Evolutionary conservation across 2,113 vertebrate genomes (phyloP).

Genomic region (Origma solitaria): DNA sequence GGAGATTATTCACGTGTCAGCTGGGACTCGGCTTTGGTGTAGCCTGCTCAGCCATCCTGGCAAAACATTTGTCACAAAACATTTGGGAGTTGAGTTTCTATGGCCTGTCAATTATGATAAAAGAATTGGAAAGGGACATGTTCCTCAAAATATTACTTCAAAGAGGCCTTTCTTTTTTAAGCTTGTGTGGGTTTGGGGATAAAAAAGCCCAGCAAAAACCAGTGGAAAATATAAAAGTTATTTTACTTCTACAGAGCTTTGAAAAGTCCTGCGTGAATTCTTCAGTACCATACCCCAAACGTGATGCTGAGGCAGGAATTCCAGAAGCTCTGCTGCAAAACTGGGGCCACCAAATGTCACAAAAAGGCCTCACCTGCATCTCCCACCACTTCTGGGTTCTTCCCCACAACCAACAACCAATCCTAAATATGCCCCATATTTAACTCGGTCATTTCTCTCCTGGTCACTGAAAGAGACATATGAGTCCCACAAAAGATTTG

Average conservation of each 20-base stretch:
- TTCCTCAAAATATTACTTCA: not conserved
- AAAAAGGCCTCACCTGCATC: not conserved
- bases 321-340: not conserved
- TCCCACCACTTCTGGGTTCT: not conserved
- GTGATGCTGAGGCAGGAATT: accelerated
- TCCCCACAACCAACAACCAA: not conserved
- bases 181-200: not conserved
- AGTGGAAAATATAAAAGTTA: not conserved
- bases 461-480: not conserved
- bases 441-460: not conserved
- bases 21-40: constrained; percentile 10
- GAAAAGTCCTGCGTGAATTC: not conserved
- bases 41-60: constrained; percentile 4
- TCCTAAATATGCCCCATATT: not conserved
- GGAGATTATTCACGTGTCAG: constrained; percentile 48
- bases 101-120: constrained; percentile 22
- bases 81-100: constrained; percentile 23
- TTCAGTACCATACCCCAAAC: not conserved
- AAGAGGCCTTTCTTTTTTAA: not conserved
- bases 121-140: not conserved
- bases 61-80: constrained; percentile 44
- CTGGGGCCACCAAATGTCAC: too few species aligned
- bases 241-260: not conserved
- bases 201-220: not conserved
- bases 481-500: not conserved